Percentiles rank a stretch among this genome's conserved stretches.
Evolutionary conservation across 2,797 vertebrate genomes (phyloP).

Genomic region (Tragopan temminckii): DNA sequence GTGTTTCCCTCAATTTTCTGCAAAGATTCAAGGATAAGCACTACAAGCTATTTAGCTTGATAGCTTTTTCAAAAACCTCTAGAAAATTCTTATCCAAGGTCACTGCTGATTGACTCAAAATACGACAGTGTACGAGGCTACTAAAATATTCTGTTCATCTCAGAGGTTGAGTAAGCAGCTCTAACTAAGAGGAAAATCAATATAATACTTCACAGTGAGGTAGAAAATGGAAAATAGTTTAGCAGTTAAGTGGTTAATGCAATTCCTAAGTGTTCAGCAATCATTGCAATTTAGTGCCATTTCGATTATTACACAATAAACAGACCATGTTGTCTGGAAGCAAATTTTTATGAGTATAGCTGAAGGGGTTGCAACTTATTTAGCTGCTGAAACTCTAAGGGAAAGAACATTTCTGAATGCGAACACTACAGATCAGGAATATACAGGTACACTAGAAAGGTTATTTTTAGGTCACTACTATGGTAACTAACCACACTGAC

Average conservation of each 20-base stretch:
- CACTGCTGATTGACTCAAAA: constrained; percentile 55
- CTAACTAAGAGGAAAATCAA: constrained; percentile 51
- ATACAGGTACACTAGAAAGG: constrained; percentile 82
- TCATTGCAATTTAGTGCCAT: constrained; percentile 88
- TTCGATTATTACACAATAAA: constrained; percentile 90
- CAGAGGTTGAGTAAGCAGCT: constrained; percentile 56
- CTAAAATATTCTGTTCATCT: constrained; percentile 62
- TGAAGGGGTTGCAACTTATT: constrained; percentile 87
- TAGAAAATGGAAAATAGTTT: constrained; percentile 72
- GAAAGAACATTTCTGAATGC: constrained; percentile 81
- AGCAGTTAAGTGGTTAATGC: constrained; percentile 86
- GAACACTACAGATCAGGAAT: constrained; percentile 78
- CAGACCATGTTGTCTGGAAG: constrained; percentile 89
- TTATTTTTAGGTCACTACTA: constrained; percentile 83
- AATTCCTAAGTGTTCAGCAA: constrained; percentile 86
- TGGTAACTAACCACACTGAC: constrained; percentile 76
- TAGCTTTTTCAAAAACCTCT: constrained; percentile 8
- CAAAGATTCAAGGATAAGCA: background rate
- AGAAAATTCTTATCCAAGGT: constrained; percentile 65
- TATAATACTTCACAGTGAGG: constrained; percentile 41
- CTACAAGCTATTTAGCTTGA: constrained; percentile 21
- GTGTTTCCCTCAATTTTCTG: background rate
- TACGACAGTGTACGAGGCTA: background rate
- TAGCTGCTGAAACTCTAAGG: constrained; percentile 82
- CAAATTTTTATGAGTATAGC: constrained; percentile 89